Evolutionary conservation across 2,888 invertebrate genomes (phyloP), one percentile per base, ranked within the genome.

Genomic region (Apamea anceps): DNA sequence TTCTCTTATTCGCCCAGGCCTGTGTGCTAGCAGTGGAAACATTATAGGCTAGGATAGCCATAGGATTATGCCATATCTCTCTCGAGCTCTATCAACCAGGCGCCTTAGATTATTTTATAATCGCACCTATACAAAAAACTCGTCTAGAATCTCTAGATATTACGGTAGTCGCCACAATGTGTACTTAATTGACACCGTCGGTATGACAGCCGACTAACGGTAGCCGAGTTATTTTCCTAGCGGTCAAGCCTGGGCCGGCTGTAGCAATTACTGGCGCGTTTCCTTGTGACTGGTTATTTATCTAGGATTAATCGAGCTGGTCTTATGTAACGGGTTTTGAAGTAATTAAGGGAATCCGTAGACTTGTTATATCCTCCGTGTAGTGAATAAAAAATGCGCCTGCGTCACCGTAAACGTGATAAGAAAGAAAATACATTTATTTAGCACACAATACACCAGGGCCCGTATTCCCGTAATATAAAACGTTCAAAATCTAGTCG

Each of bases 191-290:
- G 77, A 81, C 81, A 63, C 48, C 65, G 65, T 51, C 18, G 79
- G 72, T 66, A 84, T 84, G 79, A 60, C 73, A 85, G 73, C 67
- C 21, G 42, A 2, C 7, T 83, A 83, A 84, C 82, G 82, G 82
- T 80, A 66, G 42, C 21, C 48, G 37, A 62, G 82, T 73, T 80
- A 80, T 83, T 84, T 84, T 84, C 82, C 57, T 83, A 84, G 82
- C 82, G 82, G 82, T 82, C 13, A 18, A 57, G 2, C 28, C 48
- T 32, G 57, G 71, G 70, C 42, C 32, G 60, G 66, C 42, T 65
- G 54, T 62, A 15, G 54, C 42, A 28, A 84, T 84, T 79, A 79
- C 54, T 42, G n/a, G 42, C 78, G 48, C n/a, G 48, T 72, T 84
- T 82, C 80, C 84, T 79, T 45, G 72, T 70, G 45, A 73, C 68